Percentiles rank a stretch among this genome's conserved stretches.
phyloP scores from a whole-genome alignment of 2,797 vertebrate genomes.

The Chelmon rostratus region DNA sequence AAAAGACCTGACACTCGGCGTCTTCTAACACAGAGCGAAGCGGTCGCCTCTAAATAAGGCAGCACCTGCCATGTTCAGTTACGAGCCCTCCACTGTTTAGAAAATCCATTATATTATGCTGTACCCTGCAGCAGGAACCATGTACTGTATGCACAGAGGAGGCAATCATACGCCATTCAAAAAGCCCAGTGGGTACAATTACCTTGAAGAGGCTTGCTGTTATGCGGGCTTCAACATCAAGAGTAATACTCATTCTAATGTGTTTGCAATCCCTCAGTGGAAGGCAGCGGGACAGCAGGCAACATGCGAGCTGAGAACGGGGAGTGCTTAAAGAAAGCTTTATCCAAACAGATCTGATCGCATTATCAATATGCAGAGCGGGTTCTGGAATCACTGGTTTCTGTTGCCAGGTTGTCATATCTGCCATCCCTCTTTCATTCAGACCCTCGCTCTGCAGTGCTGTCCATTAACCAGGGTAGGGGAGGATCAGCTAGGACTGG shows the following conservation, averaged over 20 bases:
- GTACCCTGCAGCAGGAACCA: conserved; percentile 31
- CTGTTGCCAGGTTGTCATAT: neutral
- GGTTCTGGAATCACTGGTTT: conserved; percentile 13
- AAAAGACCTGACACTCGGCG: neutral
- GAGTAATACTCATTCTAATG: conserved; percentile 50
- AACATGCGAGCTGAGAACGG: conserved; percentile 25
- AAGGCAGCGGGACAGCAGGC: conserved; percentile 21
- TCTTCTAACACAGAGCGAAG: conserved; percentile 4
- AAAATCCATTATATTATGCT: conserved; percentile 50
- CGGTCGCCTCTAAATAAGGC: conserved; percentile 35
- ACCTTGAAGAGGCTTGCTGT: conserved; percentile 55
- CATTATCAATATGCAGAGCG: conserved; percentile 18
- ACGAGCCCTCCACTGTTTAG: conserved; percentile 2
- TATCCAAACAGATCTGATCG: conserved; percentile 11
- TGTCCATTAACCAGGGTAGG: neutral
- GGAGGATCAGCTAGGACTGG: neutral
- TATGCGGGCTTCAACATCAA: conserved; percentile 32
- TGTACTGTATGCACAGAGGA: conserved; percentile 42
- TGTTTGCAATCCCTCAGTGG: conserved; percentile 43
- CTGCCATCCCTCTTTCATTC: neutral
- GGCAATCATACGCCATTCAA: conserved; percentile 41
- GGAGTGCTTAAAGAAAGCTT: conserved; percentile 14
- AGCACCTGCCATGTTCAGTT: conserved; percentile 21
- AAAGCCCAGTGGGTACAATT: conserved; percentile 60
- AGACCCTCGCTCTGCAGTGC: neutral